A percentile compares a stretch with the other conserved stretches of the same genome.
phyloP scores from a whole-genome alignment of 2,888 invertebrate genomes.

The Neoscelio sp. region DNA sequence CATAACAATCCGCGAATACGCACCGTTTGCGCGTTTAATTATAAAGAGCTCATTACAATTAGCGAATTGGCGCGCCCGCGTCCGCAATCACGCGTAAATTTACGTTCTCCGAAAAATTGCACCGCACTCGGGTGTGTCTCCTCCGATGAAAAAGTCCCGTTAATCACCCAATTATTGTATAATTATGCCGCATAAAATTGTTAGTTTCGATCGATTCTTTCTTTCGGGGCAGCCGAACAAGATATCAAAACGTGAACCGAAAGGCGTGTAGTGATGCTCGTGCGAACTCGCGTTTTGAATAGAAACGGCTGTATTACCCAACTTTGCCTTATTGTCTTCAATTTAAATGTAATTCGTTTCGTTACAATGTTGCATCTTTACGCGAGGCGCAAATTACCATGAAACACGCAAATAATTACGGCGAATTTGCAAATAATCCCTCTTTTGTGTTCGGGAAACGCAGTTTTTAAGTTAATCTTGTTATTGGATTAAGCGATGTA shows the following conservation, averaged over 20 bases:
- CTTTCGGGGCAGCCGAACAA: no score
- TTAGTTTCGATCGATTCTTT: no score
- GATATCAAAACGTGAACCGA: conserved; percentile 1
- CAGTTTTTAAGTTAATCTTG: conserved; percentile 41
- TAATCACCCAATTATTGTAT: no score
- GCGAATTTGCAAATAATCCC: conserved; percentile 57
- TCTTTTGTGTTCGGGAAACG: conserved; percentile 37
- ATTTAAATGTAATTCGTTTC: conserved; percentile 38
- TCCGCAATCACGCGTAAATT: no score
- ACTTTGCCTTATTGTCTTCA: conserved; percentile 22
- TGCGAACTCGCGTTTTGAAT: conserved; percentile 41
- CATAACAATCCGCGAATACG: conserved; percentile 58
- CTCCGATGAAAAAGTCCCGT: no score
- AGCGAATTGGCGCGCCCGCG: conserved; percentile 26
- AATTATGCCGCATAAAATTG: no score
- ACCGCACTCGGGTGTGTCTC: no score
- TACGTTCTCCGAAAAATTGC: no score
- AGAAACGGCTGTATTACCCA: conserved; percentile 28
- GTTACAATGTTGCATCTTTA: conserved; percentile 43
- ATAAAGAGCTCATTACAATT: conserved; percentile 64
- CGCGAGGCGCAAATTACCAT: conserved; percentile 50
- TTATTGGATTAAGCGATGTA: conserved; percentile 52
- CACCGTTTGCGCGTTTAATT: conserved; percentile 42
- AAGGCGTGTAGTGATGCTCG: background rate
- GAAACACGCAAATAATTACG: conserved; percentile 63